A percentile compares a stretch with the other conserved stretches of the same genome.
These are phyloP conservation scores for Pardalotus punctatus DNA, from an alignment of 2,113 vertebrate species.

Conservation along the genomic window DNA sequence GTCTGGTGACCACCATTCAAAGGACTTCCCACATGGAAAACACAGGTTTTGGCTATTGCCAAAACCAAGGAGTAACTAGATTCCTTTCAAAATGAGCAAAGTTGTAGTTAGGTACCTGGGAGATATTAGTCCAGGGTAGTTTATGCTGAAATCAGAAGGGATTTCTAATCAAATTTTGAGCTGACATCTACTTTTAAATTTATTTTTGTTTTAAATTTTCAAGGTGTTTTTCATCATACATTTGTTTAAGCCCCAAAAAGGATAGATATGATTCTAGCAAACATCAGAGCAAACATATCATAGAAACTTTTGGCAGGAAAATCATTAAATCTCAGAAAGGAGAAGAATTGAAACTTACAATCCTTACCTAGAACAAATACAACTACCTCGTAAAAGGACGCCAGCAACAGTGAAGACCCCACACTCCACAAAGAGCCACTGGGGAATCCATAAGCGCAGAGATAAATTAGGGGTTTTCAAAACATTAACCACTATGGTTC, in stretches of 20 bases:
- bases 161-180: neutral
- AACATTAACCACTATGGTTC: neutral
- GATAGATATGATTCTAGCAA: neutral
- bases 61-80: neutral
- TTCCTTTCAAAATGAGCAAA: neutral
- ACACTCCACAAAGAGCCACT: neutral
- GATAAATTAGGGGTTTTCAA: neutral
- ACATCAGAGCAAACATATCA: neutral
- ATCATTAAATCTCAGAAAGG: neutral
- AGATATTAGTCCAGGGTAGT: accelerated
- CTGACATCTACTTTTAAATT: neutral
- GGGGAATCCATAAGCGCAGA: neutral
- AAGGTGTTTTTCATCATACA: neutral
- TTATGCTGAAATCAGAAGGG: neutral
- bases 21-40: neutral
- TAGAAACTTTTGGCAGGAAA: neutral
- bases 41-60: neutral
- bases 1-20: neutral
- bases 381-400: neutral
- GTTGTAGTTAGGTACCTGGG: neutral
- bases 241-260: neutral
- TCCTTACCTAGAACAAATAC: neutral
- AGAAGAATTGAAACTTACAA: neutral
- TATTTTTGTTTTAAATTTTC: neutral
- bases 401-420: neutral